A percentile compares a stretch with the other conserved stretches of the same genome.
phyloP scores from a whole-genome alignment of 2,888 invertebrate genomes.

The Dichetophora obliterata region DNA sequence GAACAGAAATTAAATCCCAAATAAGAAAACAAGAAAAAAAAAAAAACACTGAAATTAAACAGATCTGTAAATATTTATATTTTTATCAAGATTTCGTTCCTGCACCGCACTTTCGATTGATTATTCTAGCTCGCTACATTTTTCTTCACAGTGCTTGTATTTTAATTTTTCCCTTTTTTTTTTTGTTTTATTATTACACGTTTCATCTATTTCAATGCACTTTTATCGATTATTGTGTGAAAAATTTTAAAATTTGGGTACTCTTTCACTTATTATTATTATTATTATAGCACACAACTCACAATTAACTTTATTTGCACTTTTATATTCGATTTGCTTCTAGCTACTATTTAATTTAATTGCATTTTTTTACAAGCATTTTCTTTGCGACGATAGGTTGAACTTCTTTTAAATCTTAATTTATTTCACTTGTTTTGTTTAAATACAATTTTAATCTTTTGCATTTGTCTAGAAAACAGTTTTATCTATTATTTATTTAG shows the following conservation, averaged over 20 bases:
- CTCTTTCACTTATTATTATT: background rate
- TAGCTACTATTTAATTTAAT: slow-evolving; percentile 5
- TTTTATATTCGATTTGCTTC: slow-evolving; percentile 25
- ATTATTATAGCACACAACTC: background rate
- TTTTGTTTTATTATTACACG: slow-evolving; percentile 17
- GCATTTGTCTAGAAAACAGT: slow-evolving; percentile 17
- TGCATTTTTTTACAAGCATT: background rate
- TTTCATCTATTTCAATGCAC: slow-evolving; percentile 5
- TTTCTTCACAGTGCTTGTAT: background rate
- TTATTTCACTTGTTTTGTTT: background rate
- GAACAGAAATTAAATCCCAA: no score
- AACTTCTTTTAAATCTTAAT: background rate
- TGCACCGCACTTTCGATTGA: background rate
- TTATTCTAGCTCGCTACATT: background rate
- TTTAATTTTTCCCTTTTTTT: slow-evolving; percentile 13
- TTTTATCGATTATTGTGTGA: background rate
- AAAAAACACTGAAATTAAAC: background rate
- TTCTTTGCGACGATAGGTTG: background rate
- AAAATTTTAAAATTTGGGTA: background rate
- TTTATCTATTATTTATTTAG: background rate
- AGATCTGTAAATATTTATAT: background rate
- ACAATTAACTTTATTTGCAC: slow-evolving; percentile 19
- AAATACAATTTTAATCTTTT: slow-evolving; percentile 3
- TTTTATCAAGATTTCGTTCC: background rate
- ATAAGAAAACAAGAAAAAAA: background rate